A percentile compares a stretch with the other conserved stretches of the same genome.
Conservation (phyloP, 1,140 invertebrate species). For the Monomorium pharaonis region DNA sequence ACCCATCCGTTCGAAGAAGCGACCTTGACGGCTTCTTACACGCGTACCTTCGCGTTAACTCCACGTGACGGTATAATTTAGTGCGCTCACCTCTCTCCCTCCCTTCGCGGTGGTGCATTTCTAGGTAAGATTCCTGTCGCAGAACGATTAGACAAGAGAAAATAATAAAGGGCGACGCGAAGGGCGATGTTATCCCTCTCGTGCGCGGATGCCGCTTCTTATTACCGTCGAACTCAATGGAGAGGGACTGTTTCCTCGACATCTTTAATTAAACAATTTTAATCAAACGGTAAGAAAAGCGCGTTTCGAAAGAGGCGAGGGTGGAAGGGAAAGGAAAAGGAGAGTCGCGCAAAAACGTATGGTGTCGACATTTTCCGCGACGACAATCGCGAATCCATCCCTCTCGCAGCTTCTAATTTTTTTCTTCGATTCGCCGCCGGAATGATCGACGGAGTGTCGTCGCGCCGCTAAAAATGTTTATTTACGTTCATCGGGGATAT, state of each 20-base stretch:
- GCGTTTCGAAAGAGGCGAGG: neutral
- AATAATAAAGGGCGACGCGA: conserved; percentile 2
- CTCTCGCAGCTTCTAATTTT: neutral
- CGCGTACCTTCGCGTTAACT: neutral
- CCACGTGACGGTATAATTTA: conserved; percentile 15
- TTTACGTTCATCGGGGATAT: conserved; percentile 41
- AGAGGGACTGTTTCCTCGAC: neutral
- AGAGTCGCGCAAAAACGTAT: no score
- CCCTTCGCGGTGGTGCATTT: neutral
- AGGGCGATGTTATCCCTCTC: neutral
- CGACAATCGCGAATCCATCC: neutral
- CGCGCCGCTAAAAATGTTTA: conserved; percentile 40
- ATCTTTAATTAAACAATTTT: conserved; percentile 1
- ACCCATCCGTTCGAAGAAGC: conserved; percentile 10
- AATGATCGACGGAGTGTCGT: conserved; percentile 12
- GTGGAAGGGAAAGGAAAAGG: neutral
- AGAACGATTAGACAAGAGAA: neutral
- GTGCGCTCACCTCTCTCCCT: no score
- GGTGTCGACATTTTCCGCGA: neutral
- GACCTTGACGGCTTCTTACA: conserved; percentile 33
- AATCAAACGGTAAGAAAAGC: neutral
- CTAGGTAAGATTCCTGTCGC: conserved; percentile 24
- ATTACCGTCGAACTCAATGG: neutral
- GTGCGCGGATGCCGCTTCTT: neutral
- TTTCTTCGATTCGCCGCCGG: neutral